These are phyloP conservation scores for Diarsia dahlii DNA, from an alignment of 2,888 invertebrate genomes.

Conservation along the genomic window DNA sequence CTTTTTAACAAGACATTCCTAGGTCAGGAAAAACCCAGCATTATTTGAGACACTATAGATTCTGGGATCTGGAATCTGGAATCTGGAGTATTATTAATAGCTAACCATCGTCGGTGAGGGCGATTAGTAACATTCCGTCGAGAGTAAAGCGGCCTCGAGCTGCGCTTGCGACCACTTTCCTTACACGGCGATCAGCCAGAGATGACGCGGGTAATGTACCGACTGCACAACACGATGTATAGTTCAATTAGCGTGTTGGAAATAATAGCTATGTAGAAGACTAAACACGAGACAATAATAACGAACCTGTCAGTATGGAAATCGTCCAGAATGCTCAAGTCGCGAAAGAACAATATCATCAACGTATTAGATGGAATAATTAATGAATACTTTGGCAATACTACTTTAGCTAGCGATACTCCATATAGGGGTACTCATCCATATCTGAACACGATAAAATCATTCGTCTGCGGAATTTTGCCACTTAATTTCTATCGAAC, in stretches of 20 bases:
- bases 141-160: constrained; percentile 52
- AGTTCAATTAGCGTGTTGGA: constrained; percentile 22
- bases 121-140: constrained; percentile 26
- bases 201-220: constrained; percentile 30
- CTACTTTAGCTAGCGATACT: not conserved
- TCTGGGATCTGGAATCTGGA: not conserved
- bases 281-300: not conserved
- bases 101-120: not conserved
- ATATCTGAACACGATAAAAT: not conserved
- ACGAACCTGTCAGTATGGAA: not conserved
- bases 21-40: not conserved
- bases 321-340: not conserved
- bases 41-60: not conserved
- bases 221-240: constrained; percentile 26
- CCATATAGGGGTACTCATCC: not conserved
- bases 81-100: constrained; percentile 25
- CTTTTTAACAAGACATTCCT: not conserved
- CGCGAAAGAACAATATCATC: not conserved
- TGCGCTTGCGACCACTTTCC: constrained; percentile 43
- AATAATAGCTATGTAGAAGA: constrained; percentile 1
- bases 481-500: not conserved
- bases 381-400: not conserved
- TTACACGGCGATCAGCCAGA: constrained; percentile 44
- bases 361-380: not conserved
- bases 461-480: not conserved